Evolutionary conservation across 2,113 vertebrate genomes (phyloP).

Genomic region (Tragelaphus imberbis): DNA sequence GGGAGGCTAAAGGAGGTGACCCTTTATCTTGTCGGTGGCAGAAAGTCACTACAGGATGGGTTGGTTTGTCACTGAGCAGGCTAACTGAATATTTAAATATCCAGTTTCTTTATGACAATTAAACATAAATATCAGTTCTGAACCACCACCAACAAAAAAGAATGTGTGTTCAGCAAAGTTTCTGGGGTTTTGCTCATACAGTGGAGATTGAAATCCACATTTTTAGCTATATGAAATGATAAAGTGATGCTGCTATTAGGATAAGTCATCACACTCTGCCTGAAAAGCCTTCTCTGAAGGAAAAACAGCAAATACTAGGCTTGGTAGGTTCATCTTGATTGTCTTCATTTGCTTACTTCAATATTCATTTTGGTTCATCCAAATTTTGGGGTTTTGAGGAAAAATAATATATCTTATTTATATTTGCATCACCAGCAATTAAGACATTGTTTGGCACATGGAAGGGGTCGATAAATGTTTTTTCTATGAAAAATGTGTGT

Average conservation of each 20-base stretch:
- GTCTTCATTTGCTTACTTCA: not conserved
- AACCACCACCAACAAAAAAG: not conserved
- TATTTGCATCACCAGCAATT: not conserved
- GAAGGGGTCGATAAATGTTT: not conserved
- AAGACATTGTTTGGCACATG: not conserved
- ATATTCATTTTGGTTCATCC: not conserved
- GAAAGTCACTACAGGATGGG: not conserved
- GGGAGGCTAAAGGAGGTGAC: not conserved
- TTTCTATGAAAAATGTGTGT: not conserved
- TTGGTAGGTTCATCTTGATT: not conserved
- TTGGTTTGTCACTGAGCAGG: not conserved
- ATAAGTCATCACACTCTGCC: not conserved
- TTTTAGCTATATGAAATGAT: not conserved
- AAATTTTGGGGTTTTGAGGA: not conserved
- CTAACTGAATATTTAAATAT: not conserved
- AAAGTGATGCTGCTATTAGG: not conserved
- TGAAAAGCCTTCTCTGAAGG: not conserved
- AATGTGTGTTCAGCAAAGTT: not conserved
- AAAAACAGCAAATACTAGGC: not conserved
- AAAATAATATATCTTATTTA: not conserved
- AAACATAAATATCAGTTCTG: not conserved
- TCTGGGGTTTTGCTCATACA: not conserved
- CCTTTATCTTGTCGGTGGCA: not conserved
- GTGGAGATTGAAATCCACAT: not conserved
- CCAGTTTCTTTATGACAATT: not conserved